These are phyloP conservation scores for Lates japonicus DNA, from an alignment of 2,797 vertebrate genomes.

Conservation along the genomic window DNA sequence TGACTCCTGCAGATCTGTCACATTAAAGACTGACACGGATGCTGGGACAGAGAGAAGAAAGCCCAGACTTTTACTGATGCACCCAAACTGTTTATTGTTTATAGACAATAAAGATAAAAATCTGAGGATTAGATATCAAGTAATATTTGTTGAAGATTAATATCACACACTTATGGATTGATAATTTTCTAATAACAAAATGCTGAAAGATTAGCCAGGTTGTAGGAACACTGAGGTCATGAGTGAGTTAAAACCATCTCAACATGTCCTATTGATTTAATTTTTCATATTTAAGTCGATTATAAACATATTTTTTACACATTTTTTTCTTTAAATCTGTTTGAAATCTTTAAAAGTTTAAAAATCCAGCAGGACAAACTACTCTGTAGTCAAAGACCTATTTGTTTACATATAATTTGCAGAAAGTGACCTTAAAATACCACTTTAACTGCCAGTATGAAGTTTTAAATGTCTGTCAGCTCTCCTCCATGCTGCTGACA, in stretches of 20 bases:
- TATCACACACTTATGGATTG: not conserved
- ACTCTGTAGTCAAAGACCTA: not conserved
- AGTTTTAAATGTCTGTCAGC: too few relatives aligned
- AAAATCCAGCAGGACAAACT: not conserved
- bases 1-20: conserved; percentile 8
- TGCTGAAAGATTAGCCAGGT: not conserved
- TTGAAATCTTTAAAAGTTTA: not conserved
- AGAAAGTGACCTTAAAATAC: not conserved
- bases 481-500: not conserved
- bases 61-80: not conserved
- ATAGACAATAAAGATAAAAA: not conserved
- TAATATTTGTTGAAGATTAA: not conserved
- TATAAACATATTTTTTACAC: too few relatives aligned
- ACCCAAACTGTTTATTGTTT: not conserved
- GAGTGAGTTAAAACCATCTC: not conserved
- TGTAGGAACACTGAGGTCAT: not conserved
- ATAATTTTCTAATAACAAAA: not conserved
- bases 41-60: not conserved
- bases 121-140: not conserved
- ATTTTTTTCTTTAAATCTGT: too few relatives aligned
- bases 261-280: not conserved
- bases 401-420: not conserved
- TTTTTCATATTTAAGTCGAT: not conserved
- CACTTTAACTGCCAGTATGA: too few relatives aligned
- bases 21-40: not conserved